Evolutionary conservation across 2,888 invertebrate species (phyloP), one percentile per base, ranked within the genome.

Genomic region (Hydropsyche betteni): DNA sequence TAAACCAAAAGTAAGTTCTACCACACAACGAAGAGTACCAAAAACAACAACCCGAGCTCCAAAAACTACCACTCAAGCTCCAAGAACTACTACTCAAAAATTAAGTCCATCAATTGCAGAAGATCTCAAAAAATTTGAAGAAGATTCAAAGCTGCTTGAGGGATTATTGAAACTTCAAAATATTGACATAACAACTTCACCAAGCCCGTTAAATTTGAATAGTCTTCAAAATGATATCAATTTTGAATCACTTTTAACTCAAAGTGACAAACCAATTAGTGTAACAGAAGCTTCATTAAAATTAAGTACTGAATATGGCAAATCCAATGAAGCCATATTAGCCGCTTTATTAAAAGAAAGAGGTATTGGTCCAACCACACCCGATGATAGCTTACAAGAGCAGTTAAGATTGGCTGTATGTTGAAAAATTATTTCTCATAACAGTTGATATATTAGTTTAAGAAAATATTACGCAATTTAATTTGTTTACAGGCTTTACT

Each of bases 361-460:
- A 82, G 92, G 92, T 55, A 92, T 93, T 80, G 91, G 90, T 76
- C 92, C 93, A 4, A 88, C 90, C n/a, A 91, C 91, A 77, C 91
- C 92, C 80, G 89, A 89, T 84, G 86, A 88, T 74, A 86, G 88
- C 74, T 84, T 90, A 81, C 88, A 88, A 81, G 88, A 89, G 81
- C 89, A 90, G 84, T 84, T 89, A 74, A 86, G 87, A 82, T 85
- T 87, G 76, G 86, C 88, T 82, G 90, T 90, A 84, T 88, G 88
- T 12, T 55, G n/a, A 55, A 16, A 16, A 10, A 55, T 58, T n/a
- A 61, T 51, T 72, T 72, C 44, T 14, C 16, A 33, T 44, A 2
- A 44, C 16, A n/a, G n/a, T n/a, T 69, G 36, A 50, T 51, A 14
- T 50, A 50, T 8, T 24, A 24, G 2, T 24, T 38, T 44, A 4